Percentiles rank a stretch among this genome's conserved stretches.
phyloP scores from a whole-genome alignment of 2,797 vertebrate genomes.

The Anabas testudineus region DNA sequence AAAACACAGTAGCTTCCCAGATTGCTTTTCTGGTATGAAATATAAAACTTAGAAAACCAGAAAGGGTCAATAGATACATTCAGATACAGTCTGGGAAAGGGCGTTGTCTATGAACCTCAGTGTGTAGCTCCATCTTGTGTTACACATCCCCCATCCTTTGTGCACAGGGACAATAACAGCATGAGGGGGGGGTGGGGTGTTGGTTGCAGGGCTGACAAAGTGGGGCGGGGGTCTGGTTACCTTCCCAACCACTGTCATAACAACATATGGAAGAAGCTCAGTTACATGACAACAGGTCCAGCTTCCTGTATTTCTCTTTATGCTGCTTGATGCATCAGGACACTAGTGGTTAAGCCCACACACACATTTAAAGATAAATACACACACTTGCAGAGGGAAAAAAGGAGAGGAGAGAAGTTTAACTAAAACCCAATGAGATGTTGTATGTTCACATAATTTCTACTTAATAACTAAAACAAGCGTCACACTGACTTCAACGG shows the following conservation, averaged over 20 bases:
- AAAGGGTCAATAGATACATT: slow-evolving; percentile 59
- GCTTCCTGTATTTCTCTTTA: slow-evolving; percentile 37
- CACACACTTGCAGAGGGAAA: not conserved
- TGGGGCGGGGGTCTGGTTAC: slow-evolving; percentile 70
- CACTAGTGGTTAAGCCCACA: slow-evolving; percentile 4
- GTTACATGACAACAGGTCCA: slow-evolving; percentile 64
- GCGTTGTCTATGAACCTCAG: slow-evolving; percentile 78
- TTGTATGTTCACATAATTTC: not conserved
- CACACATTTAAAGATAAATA: not conserved
- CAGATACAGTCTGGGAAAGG: slow-evolving; percentile 74
- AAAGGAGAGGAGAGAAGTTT: not conserved
- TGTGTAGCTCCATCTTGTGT: slow-evolving; percentile 66
- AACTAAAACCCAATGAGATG: not conserved
- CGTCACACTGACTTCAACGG: not conserved
- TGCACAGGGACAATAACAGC: slow-evolving; percentile 79
- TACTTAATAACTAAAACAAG: slow-evolving; percentile 3
- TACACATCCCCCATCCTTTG: slow-evolving; percentile 76
- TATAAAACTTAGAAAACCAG: slow-evolving; percentile 19
- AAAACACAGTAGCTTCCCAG: not conserved
- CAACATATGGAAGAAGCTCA: slow-evolving; percentile 60
- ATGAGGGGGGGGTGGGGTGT: slow-evolving; percentile 30
- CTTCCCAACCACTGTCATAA: slow-evolving; percentile 72
- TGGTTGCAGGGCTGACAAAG: slow-evolving; percentile 27
- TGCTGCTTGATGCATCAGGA: slow-evolving; percentile 26
- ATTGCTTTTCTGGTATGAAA: slow-evolving; percentile 24